Conservation (phyloP, 2,113 vertebrate species). For the Aldabrachelys gigantea region DNA sequence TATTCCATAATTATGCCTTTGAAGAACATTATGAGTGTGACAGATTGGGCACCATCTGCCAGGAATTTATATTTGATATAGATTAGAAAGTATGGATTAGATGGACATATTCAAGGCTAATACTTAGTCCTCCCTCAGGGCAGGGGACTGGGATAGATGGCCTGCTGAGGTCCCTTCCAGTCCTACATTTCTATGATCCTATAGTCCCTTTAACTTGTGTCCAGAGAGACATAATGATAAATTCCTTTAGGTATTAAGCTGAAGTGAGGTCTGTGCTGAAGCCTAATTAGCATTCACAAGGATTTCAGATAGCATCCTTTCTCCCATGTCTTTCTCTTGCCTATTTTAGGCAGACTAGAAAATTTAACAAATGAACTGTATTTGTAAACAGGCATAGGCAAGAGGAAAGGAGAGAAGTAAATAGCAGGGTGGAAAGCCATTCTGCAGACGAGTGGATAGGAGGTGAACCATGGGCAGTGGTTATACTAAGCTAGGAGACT, state of each 20-base stretch:
- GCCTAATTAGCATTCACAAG: background rate
- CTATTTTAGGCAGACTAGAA: background rate
- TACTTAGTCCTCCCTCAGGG: background rate
- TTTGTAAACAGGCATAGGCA: background rate
- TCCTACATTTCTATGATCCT: background rate
- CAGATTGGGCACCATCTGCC: slow-evolving; percentile 40
- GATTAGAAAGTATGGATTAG: background rate
- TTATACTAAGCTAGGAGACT: too few relatives aligned
- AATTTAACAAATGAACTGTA: background rate
- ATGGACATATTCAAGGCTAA: background rate
- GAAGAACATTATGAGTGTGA: background rate
- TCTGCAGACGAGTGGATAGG: background rate
- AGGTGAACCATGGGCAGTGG: background rate
- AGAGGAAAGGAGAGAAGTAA: background rate
- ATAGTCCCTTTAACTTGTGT: background rate
- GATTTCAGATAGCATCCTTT: background rate
- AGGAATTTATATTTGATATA: background rate
- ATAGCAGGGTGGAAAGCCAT: background rate
- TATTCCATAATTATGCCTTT: background rate
- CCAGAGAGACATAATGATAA: background rate
- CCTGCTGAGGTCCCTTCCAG: background rate
- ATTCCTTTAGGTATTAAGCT: background rate
- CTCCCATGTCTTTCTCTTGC: too few relatives aligned
- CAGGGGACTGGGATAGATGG: background rate
- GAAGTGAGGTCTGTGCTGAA: background rate